A percentile compares a stretch with the other conserved stretches of the same genome.
Conservation (phyloP, 2,888 invertebrate genomes). For the Cepaea hortensis region DNA sequence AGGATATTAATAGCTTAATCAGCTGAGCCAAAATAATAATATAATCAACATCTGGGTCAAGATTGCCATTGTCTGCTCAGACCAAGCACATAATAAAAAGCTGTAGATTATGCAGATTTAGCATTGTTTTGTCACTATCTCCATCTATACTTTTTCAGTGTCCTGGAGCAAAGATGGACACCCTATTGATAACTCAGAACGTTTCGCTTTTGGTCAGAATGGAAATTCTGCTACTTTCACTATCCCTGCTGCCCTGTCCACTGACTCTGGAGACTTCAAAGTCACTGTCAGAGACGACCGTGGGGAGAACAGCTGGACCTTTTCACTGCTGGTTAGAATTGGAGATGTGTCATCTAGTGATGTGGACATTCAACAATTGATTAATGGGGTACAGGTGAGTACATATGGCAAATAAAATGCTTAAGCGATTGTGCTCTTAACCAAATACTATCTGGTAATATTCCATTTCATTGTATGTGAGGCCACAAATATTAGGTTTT, state of each 20-base stretch:
- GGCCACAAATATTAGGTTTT: too few species aligned
- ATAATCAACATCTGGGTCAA: too few species aligned
- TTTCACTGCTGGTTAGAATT: conserved; percentile 65
- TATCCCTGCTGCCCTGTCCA: conserved; percentile 70
- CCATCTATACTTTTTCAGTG: conserved; percentile 56
- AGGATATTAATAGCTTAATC: too few species aligned
- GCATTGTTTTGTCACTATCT: neutral
- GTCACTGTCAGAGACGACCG: conserved; percentile 62
- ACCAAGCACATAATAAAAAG: too few species aligned
- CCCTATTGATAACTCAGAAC: conserved; percentile 62
- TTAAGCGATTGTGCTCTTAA: neutral
- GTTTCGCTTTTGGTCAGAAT: conserved; percentile 64
- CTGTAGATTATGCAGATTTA: too few species aligned
- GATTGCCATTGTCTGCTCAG: too few species aligned
- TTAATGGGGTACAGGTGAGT: conserved; percentile 53
- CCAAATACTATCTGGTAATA: too few species aligned
- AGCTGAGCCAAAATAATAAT: too few species aligned
- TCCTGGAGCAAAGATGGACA: conserved; percentile 67
- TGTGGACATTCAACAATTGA: conserved; percentile 57
- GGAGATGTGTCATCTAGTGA: conserved; percentile 63
- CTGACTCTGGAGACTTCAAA: conserved; percentile 68
- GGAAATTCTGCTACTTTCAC: conserved; percentile 62
- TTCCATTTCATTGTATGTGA: too few species aligned
- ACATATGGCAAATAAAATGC: neutral
- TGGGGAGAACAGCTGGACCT: conserved; percentile 65